Percentiles rank a stretch among this genome's conserved stretches.
Conservation (phyloP, 2,888 invertebrate species). For the Spicauda simplicius region DNA sequence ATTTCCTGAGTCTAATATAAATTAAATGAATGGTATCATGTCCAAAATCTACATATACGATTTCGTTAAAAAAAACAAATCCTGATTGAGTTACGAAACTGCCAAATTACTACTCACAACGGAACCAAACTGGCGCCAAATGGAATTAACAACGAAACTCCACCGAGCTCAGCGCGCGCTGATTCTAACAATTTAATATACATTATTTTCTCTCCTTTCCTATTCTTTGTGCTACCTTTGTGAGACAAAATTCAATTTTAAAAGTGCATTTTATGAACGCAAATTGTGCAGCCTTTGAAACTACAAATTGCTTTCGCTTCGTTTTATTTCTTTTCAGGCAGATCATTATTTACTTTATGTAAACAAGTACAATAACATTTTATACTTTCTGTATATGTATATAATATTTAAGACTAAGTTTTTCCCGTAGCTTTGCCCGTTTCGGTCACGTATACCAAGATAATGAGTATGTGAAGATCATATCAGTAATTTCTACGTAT, state of each 20-base stretch:
- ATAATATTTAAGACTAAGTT: too few relatives aligned
- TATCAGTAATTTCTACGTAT: too few relatives aligned
- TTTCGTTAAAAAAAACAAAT: background rate
- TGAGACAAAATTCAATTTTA: conserved; percentile 1
- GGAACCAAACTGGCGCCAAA: too few relatives aligned
- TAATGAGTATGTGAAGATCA: too few relatives aligned
- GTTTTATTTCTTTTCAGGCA: background rate
- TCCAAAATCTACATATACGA: background rate
- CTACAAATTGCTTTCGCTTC: conserved; percentile 9
- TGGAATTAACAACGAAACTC: background rate
- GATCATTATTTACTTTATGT: background rate
- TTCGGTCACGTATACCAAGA: too few relatives aligned
- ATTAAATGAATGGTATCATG: background rate
- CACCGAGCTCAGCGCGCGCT: background rate
- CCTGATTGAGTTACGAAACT: too few relatives aligned
- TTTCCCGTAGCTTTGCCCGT: too few relatives aligned
- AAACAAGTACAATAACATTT: background rate
- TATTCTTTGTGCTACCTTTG: background rate
- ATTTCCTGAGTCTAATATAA: too few relatives aligned
- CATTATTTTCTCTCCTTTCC: background rate
- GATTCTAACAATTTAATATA: background rate
- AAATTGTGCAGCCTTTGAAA: conserved; percentile 11
- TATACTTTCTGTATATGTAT: too few relatives aligned
- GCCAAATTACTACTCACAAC: too few relatives aligned
- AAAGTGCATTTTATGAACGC: background rate